Evolutionary conservation across 2,888 invertebrate genomes (phyloP).

Genomic region (Diaprepes abbreviatus): DNA sequence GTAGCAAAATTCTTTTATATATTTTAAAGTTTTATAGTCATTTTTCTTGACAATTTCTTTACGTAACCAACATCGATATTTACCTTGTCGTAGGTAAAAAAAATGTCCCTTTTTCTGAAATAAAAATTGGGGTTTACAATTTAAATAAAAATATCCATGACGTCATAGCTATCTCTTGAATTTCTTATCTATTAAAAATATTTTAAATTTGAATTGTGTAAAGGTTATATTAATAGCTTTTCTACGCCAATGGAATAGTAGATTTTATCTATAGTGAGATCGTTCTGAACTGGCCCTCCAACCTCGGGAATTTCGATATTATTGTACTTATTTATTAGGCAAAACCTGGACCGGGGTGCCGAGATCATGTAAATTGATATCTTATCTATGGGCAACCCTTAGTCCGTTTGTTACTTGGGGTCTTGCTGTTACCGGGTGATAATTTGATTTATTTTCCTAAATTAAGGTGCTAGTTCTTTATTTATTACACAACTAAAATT

Average conservation of each 20-base stretch:
- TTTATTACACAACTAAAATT: slow-evolving; percentile 10
- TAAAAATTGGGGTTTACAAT: no score
- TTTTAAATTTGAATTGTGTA: no score
- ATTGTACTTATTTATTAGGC: slow-evolving; percentile 50
- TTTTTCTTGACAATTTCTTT: no score
- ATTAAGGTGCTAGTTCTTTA: slow-evolving; percentile 34
- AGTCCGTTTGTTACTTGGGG: slow-evolving; percentile 43
- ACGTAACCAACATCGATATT: no score
- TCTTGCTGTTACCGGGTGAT: slow-evolving; percentile 43
- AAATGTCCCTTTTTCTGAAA: no score
- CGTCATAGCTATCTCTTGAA: no score
- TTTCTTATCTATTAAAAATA: no score
- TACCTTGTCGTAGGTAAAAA: no score
- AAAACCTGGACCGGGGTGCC: slow-evolving; percentile 47
- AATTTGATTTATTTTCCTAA: slow-evolving; percentile 47
- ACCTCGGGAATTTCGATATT: slow-evolving; percentile 48
- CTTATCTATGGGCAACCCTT: slow-evolving; percentile 48
- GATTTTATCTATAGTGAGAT: slow-evolving; percentile 35
- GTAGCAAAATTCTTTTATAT: no score
- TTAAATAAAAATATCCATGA: no score
- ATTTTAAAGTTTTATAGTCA: no score
- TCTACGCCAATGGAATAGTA: slow-evolving; percentile 36
- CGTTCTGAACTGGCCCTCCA: slow-evolving; percentile 40
- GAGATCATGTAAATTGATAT: slow-evolving; percentile 51
- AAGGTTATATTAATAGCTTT: no score